Base-by-base conservation (phyloP, 2,797 vertebrate species). In the Sciaenops ocellatus region DNA sequence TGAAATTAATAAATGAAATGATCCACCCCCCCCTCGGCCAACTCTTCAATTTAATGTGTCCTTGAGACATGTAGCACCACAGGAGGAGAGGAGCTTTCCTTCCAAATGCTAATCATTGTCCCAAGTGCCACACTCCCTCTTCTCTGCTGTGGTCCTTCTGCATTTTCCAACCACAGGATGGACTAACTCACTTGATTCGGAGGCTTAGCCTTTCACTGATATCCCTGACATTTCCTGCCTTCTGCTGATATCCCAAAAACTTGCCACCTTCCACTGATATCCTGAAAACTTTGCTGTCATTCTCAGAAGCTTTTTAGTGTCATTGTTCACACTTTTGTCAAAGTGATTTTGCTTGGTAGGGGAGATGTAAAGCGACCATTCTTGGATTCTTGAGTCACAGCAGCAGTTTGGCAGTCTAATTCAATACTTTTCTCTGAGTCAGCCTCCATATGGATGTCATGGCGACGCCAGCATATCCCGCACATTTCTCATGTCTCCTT, bases 81-180 rank as follows among this genome's bases (percentile, higher is more conserved):
- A 73, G 62, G 64, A 86, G 61, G 57, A 42, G 48, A 73, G 47
- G 64, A 41, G 52, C 56, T 73, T 85, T 73, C 77, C 78, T 83
- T 83, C 85, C 73, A 84, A 85, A 87, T 88, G 59, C 69, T 85
- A 85, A 91, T 91, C 84, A 56, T 81, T 83, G 78, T 86, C 82
- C 67, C 17, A 3, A 47, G 74, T 84, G 77, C 80, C 73, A 46
- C 61, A 71, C 75, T 81, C 82, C 71, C 67, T 80, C 74, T 67
- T 67, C 61, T 78, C 79, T 65, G 24, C 73, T n/a, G 46, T 60
- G 61, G 70, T 73, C 44, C 64, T 70, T 82, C 59, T 72, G 17
- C 24, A 26, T 79, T 72, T 81, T 51, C 56, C 41, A 67, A 65
- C 67, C 73, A 48, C 61, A 55, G 59, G 67, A 66, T 71, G 57